A percentile compares a stretch with the other conserved stretches of the same genome.
These are phyloP conservation scores for Hippolais icterina DNA, from an alignment of 2,113 vertebrate genomes.

Conservation along the genomic window DNA sequence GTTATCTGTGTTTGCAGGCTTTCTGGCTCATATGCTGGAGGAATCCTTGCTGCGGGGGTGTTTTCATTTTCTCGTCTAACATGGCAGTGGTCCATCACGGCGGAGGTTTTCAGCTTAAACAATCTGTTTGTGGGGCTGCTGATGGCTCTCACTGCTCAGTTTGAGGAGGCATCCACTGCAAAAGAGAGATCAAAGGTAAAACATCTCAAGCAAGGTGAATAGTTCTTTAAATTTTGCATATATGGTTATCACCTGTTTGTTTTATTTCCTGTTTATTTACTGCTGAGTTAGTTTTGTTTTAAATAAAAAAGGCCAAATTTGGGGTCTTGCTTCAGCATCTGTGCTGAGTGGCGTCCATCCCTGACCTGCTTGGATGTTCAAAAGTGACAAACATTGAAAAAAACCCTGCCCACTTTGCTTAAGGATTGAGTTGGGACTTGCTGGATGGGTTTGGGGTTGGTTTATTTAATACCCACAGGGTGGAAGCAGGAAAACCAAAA, in stretches of 20 bases:
- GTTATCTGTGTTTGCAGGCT: constrained; percentile 89
- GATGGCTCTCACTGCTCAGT: constrained; percentile 83
- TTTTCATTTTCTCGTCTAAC: constrained; percentile 93
- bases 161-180: constrained; percentile 81
- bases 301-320: background rate
- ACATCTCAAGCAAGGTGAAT: constrained; percentile 48
- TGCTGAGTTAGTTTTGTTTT: background rate
- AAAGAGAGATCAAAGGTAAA: constrained; percentile 89
- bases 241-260: background rate
- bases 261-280: background rate
- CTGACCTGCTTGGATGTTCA: background rate
- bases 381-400: background rate
- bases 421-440: background rate
- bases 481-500: background rate
- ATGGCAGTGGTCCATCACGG: constrained; percentile 95
- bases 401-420: background rate
- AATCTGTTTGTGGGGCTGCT: constrained; percentile 94
- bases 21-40: constrained; percentile 86
- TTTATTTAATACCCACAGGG: background rate
- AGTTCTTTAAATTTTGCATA: background rate
- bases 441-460: background rate
- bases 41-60: constrained; percentile 89
- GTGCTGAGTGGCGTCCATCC: background rate
- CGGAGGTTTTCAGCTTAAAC: constrained; percentile 98
- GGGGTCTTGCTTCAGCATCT: background rate